Percentiles rank a stretch among this genome's conserved stretches.
Conservation (phyloP, 2,113 vertebrate species). For the Jaculus jaculus region DNA sequence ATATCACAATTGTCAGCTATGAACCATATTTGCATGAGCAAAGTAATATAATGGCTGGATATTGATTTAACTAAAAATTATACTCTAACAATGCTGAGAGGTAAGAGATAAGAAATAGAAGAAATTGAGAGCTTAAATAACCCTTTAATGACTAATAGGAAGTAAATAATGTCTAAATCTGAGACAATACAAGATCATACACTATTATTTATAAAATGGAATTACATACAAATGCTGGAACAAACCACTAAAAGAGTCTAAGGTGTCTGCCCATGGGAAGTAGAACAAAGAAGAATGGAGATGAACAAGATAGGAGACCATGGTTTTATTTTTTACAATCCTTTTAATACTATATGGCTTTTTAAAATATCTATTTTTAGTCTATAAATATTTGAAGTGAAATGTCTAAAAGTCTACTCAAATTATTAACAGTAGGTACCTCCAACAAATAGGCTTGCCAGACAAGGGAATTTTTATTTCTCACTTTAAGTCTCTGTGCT, state of each 20-base stretch:
- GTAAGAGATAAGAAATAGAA: background rate
- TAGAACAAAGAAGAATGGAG: background rate
- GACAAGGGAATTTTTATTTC: background rate
- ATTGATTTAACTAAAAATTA: background rate
- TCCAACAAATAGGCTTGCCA: background rate
- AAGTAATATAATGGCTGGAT: background rate
- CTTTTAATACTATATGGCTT: background rate
- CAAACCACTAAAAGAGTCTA: background rate
- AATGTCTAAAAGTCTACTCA: background rate
- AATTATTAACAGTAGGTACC: background rate
- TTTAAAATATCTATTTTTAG: background rate
- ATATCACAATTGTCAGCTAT: background rate
- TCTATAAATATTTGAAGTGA: background rate
- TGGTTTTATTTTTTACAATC: background rate
- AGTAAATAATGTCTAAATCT: background rate
- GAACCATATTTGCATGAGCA: background rate
- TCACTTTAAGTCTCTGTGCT: conserved; percentile 20
- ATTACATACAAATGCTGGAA: background rate
- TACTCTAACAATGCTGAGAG: background rate
- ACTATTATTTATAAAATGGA: background rate
- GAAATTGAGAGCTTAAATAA: background rate
- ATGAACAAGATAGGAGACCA: background rate
- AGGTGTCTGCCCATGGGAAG: background rate
- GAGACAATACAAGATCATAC: background rate
- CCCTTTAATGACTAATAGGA: background rate